Evolutionary conservation across 1,140 invertebrate genomes (phyloP), one percentile per base, ranked within the genome.

Genomic region (Stegodyphus dumicola): DNA sequence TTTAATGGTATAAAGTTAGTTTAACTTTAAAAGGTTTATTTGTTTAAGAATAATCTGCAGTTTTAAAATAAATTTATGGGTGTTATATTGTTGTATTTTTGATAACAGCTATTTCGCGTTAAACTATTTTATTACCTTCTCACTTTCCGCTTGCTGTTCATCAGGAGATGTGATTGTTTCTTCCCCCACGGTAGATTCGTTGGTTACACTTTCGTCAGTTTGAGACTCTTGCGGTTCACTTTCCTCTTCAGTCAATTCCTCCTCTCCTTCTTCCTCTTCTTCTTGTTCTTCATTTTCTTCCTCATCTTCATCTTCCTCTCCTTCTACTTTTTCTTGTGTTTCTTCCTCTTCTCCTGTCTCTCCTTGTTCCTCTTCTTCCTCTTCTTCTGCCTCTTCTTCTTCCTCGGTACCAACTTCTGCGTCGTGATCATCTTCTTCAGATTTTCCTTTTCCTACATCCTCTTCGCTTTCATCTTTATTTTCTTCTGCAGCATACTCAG

Each of bases 301-400:
- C 33, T 86, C 84, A 7, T 86, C 64, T 0, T 69, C 75, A 0
- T 67, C 33, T 18, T 76, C 75, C 53, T 86, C 75, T 2, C 52
- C 56, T 6, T 60, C 76, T 64, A 71, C 71, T 49, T 71, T 18
- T 15, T 71, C 17, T 70, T 56, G 66, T 18, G 49, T 66, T 48
- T 7, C 56, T 11, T 51, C 7, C 11, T 70, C 7, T 69, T 56
- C 67, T 67, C 51, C 52, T 52, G 13, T 13, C 15, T 66, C 74
- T 9, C 77, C 60, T 6, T 88, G 87, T 9, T 87, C 87, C 6
- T 87, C 73, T 6, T 85, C 70, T 6, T 84, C 86, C 3, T 81
- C 76, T 11, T 70, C 67, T 9, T 78, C 67, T 7, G n/a, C n/a
- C n/a, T 87, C 85, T 18, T 56, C 69, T 33, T 33, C 33, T 15